Evolutionary conservation across 2,888 invertebrate species (phyloP).

Genomic region (Linnaemya vulpina): DNA sequence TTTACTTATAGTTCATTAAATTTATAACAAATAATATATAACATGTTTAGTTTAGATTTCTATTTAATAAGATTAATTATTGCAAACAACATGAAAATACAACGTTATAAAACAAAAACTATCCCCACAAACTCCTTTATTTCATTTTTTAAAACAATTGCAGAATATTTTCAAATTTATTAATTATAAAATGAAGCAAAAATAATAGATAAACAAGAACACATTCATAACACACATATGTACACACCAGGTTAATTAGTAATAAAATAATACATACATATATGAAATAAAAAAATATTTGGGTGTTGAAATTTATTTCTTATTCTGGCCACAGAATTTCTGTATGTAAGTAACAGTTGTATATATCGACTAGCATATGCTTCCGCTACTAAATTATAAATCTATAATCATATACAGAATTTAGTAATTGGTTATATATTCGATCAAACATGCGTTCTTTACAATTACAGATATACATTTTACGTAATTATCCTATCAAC

Average conservation of each 20-base stretch:
- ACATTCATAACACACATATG: slow-evolving; percentile 46
- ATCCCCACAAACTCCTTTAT: slow-evolving; percentile 27
- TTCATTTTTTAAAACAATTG: slow-evolving; percentile 45
- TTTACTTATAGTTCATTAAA: slow-evolving; percentile 17
- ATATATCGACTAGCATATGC: too few relatives aligned
- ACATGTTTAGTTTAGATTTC: slow-evolving; percentile 60
- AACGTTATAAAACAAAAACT: slow-evolving; percentile 50
- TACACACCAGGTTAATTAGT: slow-evolving; percentile 68
- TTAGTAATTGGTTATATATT: too few relatives aligned
- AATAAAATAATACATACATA: slow-evolving; percentile 67
- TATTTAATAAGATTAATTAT: slow-evolving; percentile 62
- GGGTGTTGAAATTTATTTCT: too few relatives aligned
- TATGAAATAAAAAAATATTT: slow-evolving; percentile 37
- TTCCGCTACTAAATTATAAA: too few relatives aligned
- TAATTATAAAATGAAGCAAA: slow-evolving; percentile 43
- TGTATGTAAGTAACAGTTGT: too few relatives aligned
- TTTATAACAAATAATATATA: slow-evolving; percentile 22
- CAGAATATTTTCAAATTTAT: slow-evolving; percentile 50
- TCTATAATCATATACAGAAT: too few relatives aligned
- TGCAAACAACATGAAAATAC: slow-evolving; percentile 37
- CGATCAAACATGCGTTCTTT: too few relatives aligned
- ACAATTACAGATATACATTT: too few relatives aligned
- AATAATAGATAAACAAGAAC: slow-evolving; percentile 29
- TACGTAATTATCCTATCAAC: too few relatives aligned
- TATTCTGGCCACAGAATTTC: too few relatives aligned